Evolutionary conservation across 2,797 vertebrate genomes (phyloP).

Genomic region (Myotis planiceps): DNA sequence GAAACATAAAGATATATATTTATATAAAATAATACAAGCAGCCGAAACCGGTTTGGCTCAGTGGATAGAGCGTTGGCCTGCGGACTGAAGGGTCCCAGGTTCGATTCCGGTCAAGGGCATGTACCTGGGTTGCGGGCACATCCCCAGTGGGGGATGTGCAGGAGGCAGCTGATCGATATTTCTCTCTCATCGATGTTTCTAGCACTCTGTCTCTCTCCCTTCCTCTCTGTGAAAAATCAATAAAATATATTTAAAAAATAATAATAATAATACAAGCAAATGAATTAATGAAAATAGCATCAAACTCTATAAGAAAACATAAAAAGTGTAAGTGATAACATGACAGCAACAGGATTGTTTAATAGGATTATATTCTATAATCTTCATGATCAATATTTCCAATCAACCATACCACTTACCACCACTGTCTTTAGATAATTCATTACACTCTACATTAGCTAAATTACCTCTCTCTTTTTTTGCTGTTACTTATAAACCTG

Average conservation of each 20-base stretch:
- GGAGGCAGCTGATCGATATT: too few species aligned
- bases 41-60: too few species aligned
- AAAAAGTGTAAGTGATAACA: neutral
- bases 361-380: conserved; percentile 6
- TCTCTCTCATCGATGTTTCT: too few species aligned
- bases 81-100: too few species aligned
- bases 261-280: conserved; percentile 16
- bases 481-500: neutral
- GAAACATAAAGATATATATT: neutral
- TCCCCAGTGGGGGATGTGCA: too few species aligned
- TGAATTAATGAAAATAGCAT: conserved; percentile 28
- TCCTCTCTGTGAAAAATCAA: too few species aligned
- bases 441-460: neutral
- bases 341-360: neutral
- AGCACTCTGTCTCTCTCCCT: too few species aligned
- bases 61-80: too few species aligned
- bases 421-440: neutral
- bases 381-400: conserved; percentile 50
- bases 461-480: neutral
- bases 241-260: too few species aligned
- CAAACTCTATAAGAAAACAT: conserved; percentile 33
- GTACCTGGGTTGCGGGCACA: too few species aligned
- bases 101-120: too few species aligned
- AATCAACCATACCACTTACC: conserved; percentile 60
- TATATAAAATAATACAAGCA: conserved; percentile 18